A percentile compares a stretch with the other conserved stretches of the same genome.
Evolutionary conservation across 2,888 invertebrate genomes (phyloP).

Genomic region (Melipona bicolor): DNA sequence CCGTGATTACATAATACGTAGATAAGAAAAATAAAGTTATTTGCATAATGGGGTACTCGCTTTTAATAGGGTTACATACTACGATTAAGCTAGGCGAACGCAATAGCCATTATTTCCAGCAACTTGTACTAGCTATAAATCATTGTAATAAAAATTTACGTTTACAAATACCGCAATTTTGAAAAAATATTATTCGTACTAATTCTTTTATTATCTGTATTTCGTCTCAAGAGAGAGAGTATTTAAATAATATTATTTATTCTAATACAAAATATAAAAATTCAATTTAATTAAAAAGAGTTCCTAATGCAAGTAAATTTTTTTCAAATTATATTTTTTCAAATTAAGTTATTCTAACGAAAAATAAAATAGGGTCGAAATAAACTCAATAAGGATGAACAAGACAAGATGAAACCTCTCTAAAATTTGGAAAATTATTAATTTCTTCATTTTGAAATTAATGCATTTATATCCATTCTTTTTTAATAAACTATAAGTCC

Average conservation of each 20-base stretch:
- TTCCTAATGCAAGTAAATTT: too few relatives aligned
- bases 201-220: not conserved
- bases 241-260: not conserved
- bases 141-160: not conserved
- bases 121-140: not conserved
- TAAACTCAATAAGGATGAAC: not conserved
- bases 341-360: not conserved
- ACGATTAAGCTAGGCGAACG: not conserved
- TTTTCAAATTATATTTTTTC: not conserved
- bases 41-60: constrained; percentile 18
- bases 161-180: not conserved
- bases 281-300: not conserved
- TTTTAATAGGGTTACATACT: constrained; percentile 4
- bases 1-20: constrained; percentile 7
- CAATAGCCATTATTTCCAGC: not conserved
- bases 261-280: not conserved
- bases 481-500: not conserved
- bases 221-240: not conserved
- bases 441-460: not conserved
- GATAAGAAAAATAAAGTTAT: constrained; percentile 18
- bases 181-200: not conserved
- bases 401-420: not conserved
- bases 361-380: not conserved
- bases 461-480: not conserved
- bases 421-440: not conserved